Evolutionary conservation across 2,113 vertebrate species (phyloP), one percentile per base, ranked within the genome.

Genomic region (Thomomys bottae): DNA sequence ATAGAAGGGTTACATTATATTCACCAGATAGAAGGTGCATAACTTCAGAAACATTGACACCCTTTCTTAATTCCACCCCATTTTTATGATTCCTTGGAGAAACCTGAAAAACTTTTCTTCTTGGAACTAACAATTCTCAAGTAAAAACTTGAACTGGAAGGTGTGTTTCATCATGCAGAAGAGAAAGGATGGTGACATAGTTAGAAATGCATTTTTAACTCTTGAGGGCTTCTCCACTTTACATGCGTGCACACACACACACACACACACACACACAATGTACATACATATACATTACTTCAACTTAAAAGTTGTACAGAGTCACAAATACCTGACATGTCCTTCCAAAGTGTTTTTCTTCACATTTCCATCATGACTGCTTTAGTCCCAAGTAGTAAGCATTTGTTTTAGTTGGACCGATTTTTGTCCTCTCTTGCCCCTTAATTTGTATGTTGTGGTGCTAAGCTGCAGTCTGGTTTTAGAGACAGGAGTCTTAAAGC

Each of bases 101-200:
- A 36, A 26, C 88, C 59, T 88, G 66, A 75, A 76, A 92, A 79
- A 28, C 54, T 89, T 42, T 30, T 92, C 40, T 73, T 72, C 79
- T 91, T 89, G 32, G 42, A 73, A 49, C n/a, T 92, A 86, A 93
- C 80, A 84, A 64, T 93, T 90, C 38, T 64, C 7, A 14, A 82
- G 61, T 82, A 42, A 87, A 92, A 67, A 45, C 26, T 83, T 86
- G 38, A 87, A 23, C 24, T 72, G 42, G 72, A 68, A 40, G 45
- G 73, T 67, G 73, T 14, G 20, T 71, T 38, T 26, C 81, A 28
- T 36, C 34, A 42, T 40, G 54, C 0, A 71, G 76, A 61, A 66
- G n/a, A 72, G 70, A 34, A 21, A 17, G 32, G 3, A 20, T 1
- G 11, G 15, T 3, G 57, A n/a, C 24, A 4, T 36, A 8, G 45